Base-by-base conservation (phyloP, 2,797 vertebrate genomes). In the Malacoraja senta region DNA sequence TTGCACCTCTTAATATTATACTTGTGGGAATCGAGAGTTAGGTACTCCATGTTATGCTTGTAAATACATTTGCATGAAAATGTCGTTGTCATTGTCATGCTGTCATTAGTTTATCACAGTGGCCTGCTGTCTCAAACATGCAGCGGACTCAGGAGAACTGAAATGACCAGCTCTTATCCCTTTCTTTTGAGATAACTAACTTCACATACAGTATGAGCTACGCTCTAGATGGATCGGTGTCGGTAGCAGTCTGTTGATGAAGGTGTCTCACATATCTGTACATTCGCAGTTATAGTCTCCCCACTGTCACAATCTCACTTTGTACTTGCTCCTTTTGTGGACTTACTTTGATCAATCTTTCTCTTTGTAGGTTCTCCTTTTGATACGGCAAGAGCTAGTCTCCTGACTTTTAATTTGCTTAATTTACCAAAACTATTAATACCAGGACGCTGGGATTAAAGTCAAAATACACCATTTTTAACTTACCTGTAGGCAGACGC, bases 261-360 rank as follows among this genome's bases (percentile, higher is more conserved):
- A 65, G 84, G n/a, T 68, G 61, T 88, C n/a, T 88, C 61, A 35
- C n/a, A 68, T 35, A 88, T 35, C 84, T 68, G n/a, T 35, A 68
- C 84, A 88, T 68, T 88, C 63, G 32, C 63, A 8, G 32, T 88
- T 68, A 88, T 63, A 86, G 32, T 88, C 84, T 88, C 65, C 84
- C 65, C 61, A 35, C 84, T 88, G 84, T 88, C 84, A 88, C 38
- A 68, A 7, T 35, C 38, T 88, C 19, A 35, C 84, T 88, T 88
- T 88, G 84, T 88, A 88, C 63, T 68, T 88, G n/a, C n/a, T 35
- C 68, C 63, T 88, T 88, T 68, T 35, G n/a, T 88, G 84, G 84
- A 88, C 63, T 88, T 65, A 68, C 84, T 88, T 88, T 88, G 84
- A 88, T 88, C 84, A 88, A 21, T 68, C 29, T 88, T 88, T 88